Percentiles rank a stretch among this genome's conserved stretches.
phyloP scores from a whole-genome alignment of 2,797 vertebrate species.

The Crenuchus spilurus region DNA sequence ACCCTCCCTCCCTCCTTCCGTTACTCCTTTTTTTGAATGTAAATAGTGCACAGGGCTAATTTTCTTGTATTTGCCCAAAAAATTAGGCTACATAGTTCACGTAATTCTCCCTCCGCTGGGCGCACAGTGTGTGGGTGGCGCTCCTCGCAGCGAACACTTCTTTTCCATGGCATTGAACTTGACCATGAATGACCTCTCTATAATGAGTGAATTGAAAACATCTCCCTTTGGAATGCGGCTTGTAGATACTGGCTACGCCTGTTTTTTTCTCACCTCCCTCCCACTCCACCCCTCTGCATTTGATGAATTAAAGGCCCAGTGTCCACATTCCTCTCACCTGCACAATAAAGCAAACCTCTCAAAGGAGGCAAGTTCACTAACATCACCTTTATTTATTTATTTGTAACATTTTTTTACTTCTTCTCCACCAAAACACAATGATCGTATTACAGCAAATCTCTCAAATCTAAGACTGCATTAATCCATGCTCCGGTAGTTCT shows the following conservation, averaged over 20 bases:
- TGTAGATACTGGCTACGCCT: constrained; percentile 86
- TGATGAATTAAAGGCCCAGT: constrained; percentile 89
- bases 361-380: constrained; percentile 51
- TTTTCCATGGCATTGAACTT: constrained; percentile 98
- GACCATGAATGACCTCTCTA: constrained; percentile 91
- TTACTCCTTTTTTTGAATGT: constrained; percentile 73
- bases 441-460: constrained; percentile 4
- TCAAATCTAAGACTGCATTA: constrained; percentile 4
- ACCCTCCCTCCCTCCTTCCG: background rate
- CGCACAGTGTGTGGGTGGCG: constrained; percentile 67
- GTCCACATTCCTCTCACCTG: constrained; percentile 73
- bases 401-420: constrained; percentile 3
- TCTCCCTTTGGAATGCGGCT: constrained; percentile 97
- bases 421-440: background rate
- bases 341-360: constrained; percentile 48
- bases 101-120: constrained; percentile 81
- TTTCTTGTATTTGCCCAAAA: constrained; percentile 91
- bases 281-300: constrained; percentile 66
- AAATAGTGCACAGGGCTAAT: constrained; percentile 92
- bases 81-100: constrained; percentile 88
- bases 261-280: constrained; percentile 69
- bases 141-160: constrained; percentile 86
- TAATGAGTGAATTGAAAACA: constrained; percentile 99
- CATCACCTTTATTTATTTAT: constrained; percentile 35
- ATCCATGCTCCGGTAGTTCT: background rate